phyloP scores from a whole-genome alignment of 2,797 vertebrate genomes.

The Aphelocoma californica region DNA sequence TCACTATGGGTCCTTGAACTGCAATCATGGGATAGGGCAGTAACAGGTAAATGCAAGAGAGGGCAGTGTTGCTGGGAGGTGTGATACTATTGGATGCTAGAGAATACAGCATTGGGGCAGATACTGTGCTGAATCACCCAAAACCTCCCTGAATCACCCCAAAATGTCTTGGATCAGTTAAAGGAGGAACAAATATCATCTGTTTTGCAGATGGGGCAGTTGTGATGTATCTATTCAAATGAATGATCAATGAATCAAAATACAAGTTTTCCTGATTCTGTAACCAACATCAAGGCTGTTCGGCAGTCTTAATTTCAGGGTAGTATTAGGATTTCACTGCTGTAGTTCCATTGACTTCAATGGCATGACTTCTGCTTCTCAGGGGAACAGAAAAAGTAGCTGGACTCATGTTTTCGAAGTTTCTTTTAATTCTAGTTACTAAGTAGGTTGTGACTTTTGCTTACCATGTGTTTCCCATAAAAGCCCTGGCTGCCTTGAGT shows the following conservation, averaged over 20 bases:
- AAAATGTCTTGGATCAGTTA: background rate
- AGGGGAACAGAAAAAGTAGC: background rate
- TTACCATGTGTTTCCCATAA: constrained; percentile 73
- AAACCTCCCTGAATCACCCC: background rate
- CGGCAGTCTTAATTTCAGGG: background rate
- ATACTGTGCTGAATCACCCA: background rate
- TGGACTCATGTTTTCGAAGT: background rate
- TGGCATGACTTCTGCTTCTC: background rate
- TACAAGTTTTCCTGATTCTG: fast-evolving
- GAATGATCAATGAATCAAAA: background rate
- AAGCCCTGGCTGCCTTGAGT: constrained; percentile 51
- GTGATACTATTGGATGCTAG: background rate
- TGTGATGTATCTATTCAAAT: background rate
- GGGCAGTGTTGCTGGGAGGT: fast-evolving
- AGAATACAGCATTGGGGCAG: background rate
- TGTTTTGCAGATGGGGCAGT: background rate
- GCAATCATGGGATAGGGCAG: background rate
- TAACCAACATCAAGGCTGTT: background rate
- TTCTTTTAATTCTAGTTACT: constrained; percentile 19
- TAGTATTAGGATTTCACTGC: background rate
- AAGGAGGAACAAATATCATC: background rate
- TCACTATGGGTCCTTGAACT: background rate
- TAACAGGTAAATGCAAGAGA: background rate
- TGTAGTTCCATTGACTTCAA: background rate
- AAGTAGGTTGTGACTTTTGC: background rate